phyloP scores from a whole-genome alignment of 2,113 vertebrate genomes.

The Fulica atra region DNA sequence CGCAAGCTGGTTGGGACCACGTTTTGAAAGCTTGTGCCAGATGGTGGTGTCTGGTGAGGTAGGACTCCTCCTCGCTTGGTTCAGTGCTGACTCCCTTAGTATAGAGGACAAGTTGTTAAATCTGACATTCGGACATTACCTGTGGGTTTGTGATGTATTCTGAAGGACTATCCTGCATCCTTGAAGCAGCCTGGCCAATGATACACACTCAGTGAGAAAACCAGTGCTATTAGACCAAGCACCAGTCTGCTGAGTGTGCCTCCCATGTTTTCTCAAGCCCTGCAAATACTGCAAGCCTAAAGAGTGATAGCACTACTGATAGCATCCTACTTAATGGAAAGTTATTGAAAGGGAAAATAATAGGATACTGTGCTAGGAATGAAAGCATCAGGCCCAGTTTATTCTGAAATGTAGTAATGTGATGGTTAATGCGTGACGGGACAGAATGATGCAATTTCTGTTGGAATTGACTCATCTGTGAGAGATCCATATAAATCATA shows the following conservation, averaged over 20 bases:
- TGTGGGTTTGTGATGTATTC: background rate
- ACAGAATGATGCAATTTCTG: slow-evolving; percentile 50
- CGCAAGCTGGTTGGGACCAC: background rate
- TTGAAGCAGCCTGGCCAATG: background rate
- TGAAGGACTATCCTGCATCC: background rate
- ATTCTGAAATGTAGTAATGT: background rate
- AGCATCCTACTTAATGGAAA: background rate
- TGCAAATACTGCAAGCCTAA: background rate
- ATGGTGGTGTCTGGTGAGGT: background rate
- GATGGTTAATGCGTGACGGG: background rate
- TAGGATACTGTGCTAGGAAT: background rate
- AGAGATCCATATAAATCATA: background rate
- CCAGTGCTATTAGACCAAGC: background rate
- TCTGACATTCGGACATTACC: background rate
- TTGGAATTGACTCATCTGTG: slow-evolving; percentile 24
- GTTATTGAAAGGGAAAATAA: background rate
- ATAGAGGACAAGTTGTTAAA: background rate
- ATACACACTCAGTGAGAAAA: background rate
- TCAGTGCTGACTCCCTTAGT: background rate
- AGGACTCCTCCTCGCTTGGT: background rate
- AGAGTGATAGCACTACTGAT: background rate
- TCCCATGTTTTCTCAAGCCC: background rate
- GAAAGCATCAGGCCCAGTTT: background rate
- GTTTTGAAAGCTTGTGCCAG: background rate
- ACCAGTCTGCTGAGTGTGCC: background rate